These are phyloP conservation scores for Capromys pilorides DNA, from an alignment of 2,797 vertebrate genomes.

Conservation along the genomic window DNA sequence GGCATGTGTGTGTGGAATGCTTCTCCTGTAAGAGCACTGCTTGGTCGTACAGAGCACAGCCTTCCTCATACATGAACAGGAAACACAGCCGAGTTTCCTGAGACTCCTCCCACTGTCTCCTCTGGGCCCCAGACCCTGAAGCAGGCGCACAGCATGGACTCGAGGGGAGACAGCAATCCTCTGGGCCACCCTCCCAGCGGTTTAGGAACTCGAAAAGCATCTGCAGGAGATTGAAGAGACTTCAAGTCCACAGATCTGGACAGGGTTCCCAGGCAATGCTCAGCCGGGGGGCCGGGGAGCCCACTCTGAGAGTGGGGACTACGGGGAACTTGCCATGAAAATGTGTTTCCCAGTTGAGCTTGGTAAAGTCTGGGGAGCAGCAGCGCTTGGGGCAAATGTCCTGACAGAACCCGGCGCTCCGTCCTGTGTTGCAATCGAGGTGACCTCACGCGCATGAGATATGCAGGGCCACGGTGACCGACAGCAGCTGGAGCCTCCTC, in stretches of 20 bases:
- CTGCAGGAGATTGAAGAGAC: too few species aligned
- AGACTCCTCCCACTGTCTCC: not conserved
- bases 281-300: not conserved
- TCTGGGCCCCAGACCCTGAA: too few species aligned
- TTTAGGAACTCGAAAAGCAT: not conserved
- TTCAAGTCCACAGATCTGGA: not conserved
- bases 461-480: too few species aligned
- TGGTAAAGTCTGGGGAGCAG: not conserved
- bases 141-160: not conserved
- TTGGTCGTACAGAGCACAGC: fast-evolving
- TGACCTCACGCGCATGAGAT: fast-evolving
- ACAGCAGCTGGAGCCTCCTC: not conserved
- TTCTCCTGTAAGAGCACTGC: not conserved
- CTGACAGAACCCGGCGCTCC: not conserved
- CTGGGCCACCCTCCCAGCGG: fast-evolving
- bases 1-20: fast-evolving
- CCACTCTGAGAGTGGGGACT: not conserved
- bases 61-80: not conserved
- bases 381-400: not conserved
- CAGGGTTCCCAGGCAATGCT: not conserved
- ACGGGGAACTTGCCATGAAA: not conserved
- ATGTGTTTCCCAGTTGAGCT: not conserved
- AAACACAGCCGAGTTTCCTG: fast-evolving
- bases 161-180: not conserved
- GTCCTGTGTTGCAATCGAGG: not conserved